Conservation (phyloP, 2,888 invertebrate species). For the Bruchidius siliquastri region DNA sequence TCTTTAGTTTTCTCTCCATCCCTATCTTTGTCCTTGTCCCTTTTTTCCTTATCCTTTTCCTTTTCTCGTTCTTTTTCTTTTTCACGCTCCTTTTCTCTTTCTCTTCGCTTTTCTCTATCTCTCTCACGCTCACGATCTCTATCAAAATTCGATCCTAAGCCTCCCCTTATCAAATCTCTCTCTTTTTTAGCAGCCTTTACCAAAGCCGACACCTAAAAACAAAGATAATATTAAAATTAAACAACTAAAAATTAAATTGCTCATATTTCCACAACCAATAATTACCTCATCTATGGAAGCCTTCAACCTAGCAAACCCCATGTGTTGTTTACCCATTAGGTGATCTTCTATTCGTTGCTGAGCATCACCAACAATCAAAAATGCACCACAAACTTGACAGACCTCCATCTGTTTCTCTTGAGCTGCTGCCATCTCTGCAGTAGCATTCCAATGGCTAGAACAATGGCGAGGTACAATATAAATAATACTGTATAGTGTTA, state of each 20-base stretch:
- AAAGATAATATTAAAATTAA: constrained; percentile 34
- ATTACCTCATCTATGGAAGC: constrained; percentile 60
- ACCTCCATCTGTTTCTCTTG: constrained; percentile 99
- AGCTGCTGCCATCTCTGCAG: constrained; percentile 78
- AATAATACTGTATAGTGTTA: background rate
- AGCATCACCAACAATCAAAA: constrained; percentile 98
- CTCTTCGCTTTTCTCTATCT: constrained; percentile 20
- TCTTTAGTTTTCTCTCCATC: constrained; percentile 6
- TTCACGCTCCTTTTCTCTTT: constrained; percentile 22
- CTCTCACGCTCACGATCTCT: constrained; percentile 24
- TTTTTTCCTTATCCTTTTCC: constrained; percentile 14
- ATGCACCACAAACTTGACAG: constrained; percentile 96
- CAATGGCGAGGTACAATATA: constrained; percentile 5
- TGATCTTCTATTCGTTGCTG: constrained; percentile 98
- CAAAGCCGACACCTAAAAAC: constrained; percentile 46
- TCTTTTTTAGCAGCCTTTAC: constrained; percentile 59
- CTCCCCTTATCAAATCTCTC: constrained; percentile 27
- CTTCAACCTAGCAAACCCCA: constrained; percentile 74
- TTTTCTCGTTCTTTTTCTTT: constrained; percentile 14
- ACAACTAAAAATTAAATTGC: background rate
- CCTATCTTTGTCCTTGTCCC: background rate
- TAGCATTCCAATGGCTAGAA: constrained; percentile 63
- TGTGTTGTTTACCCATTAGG: constrained; percentile 96
- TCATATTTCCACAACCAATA: background rate
- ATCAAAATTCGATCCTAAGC: constrained; percentile 25